Base-by-base conservation (phyloP, 53 echinoderm and acorn worm species). In the Zoroaster sp. region DNA sequence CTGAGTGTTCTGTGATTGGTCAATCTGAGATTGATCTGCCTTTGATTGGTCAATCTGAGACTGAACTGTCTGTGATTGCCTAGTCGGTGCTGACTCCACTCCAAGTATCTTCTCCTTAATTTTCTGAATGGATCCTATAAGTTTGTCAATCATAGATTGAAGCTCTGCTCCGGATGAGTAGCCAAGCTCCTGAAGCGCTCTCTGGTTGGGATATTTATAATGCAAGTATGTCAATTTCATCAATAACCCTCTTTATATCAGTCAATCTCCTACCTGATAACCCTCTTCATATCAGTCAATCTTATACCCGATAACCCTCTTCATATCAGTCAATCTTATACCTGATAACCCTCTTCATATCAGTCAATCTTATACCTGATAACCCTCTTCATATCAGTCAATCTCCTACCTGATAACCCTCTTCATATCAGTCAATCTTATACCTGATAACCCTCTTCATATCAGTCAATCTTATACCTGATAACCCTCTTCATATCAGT, bases 71-170 rank as follows among this genome's bases (percentile, higher is more conserved):
- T 91, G 91, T 68, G 70, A 66, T 76, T 82, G 66, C 69, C 77
- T 77, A 55, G 33, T 46, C 4, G 73, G 74, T 38, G 55, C 75
- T 23, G 87, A 38, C 70, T 87, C 86, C 43, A 87, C 75, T 38
- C 83, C 93, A 17, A 49, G 54, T 40, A 93, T 93, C 86, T 93
- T 95, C 28, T 93, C 93, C 79, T 82, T 93, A 47, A 91, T 86
- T 63, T 89, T 91, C 49, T 95, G 93, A 40, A 95, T 93, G 37
- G 95, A 89, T 73, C 79, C 91, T 39, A 35, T 89, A 75, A 95
- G 83, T 91, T 91, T 95, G 89, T 68, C 86, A 9, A 95, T 91
- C 32, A 89, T 88, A 38, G 86, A 73, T 65, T 40, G 40, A 40
- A 93, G 87, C 38, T 95, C 95, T 18, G 91, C 91, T n/a, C 81